These are phyloP conservation scores for Peromyscus californicus DNA, from an alignment of 2,113 vertebrate genomes.

Conservation along the genomic window DNA sequence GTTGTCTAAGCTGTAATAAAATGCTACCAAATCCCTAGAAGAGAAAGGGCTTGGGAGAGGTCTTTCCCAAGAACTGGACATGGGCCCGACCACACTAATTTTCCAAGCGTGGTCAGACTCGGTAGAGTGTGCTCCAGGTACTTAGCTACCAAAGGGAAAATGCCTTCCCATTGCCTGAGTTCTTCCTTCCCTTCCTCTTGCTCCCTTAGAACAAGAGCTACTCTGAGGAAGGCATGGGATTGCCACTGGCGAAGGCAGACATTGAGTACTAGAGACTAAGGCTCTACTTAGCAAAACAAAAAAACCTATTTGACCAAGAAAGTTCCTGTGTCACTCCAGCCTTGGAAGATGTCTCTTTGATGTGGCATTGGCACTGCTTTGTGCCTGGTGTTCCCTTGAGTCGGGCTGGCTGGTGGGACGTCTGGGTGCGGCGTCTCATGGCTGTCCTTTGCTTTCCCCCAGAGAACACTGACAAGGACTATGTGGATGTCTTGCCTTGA, in stretches of 20 bases:
- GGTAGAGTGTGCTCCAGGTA: too few relatives aligned
- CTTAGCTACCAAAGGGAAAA: neutral
- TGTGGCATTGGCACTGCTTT: neutral
- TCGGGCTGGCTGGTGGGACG: neutral
- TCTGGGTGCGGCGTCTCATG: neutral
- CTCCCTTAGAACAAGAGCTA: neutral
- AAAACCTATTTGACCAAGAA: neutral
- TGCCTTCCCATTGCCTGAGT: too few relatives aligned
- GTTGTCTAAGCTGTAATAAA: neutral
- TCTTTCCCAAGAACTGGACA: neutral
- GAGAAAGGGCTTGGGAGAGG: neutral
- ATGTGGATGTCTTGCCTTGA: constrained; percentile 74
- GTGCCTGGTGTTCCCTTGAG: neutral
- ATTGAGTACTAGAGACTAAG: neutral
- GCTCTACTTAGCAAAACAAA: neutral
- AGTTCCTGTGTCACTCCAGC: neutral
- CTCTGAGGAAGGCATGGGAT: neutral
- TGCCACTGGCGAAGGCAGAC: neutral
- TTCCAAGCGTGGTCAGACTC: neutral
- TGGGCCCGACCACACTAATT: neutral
- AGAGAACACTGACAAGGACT: constrained; percentile 50
- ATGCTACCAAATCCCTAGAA: neutral
- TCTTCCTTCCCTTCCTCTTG: neutral
- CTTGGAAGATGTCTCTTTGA: neutral
- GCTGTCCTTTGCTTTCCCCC: neutral